Base-by-base conservation (phyloP, 2,888 invertebrate species). In the Frankliniella intonsa region DNA sequence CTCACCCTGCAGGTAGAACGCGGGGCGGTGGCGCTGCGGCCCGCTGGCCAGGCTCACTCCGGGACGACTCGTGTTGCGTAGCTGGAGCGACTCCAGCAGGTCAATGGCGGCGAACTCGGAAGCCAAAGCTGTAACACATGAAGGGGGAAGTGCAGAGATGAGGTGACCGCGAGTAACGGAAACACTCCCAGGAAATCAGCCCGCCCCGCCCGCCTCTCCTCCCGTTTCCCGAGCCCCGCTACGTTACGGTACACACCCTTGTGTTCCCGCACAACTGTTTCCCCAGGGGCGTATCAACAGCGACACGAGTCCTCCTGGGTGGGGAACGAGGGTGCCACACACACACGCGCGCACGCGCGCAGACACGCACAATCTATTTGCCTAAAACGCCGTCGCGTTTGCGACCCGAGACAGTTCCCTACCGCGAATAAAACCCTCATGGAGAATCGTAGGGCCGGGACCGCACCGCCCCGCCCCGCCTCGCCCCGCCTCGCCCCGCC, bases 81-180 rank as follows among this genome's bases (percentile, higher is more conserved):
- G 90, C 89, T 93, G 93, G 89, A 94, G 90, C 87, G 93, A 93
- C 89, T 92, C 93, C 89, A 95, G 90, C 88, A 95, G 90, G 89
- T 95, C 94, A 90, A 95, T 92, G 87, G 89, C 88, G 85, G 88
- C 87, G 85, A 86, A 84, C 84, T 86, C 84, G 76, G 82, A 83
- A 83, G 83, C 84, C 82, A 86, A 87, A 38, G 86, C 69, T 69
- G 69, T n/a, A 69, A 69, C 69, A 69, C n/a, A 69, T 2, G n/a
- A 65, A 10, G 8, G 22, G 69, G 22, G 0, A 69, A n/a, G 19
- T 38, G 3, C 38, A 38, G 38, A 38, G 5, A 38, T 38, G 38
- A 38, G 38, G 38, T 5, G 38, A 38, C 38, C 38, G n/a, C 14
- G 55, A 14, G 55, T 8, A 2, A 17, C 3, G 55, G 55, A 55